Evolutionary conservation across 2,888 invertebrate species (phyloP), one percentile per base, ranked within the genome.

Genomic region (Chaetoderma sp.): DNA sequence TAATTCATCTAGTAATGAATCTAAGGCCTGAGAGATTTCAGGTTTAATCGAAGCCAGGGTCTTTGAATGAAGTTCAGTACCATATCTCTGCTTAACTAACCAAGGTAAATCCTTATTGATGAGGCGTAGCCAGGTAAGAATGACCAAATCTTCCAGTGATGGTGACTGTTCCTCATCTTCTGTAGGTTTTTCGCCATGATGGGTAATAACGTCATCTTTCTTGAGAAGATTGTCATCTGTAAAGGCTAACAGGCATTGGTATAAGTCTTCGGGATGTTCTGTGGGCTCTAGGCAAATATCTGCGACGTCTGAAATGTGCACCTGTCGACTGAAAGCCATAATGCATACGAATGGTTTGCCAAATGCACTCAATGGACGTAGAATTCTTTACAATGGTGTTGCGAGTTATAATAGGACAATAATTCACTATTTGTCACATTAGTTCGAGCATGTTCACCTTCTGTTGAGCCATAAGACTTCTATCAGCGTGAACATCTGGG

Each of bases 261-360:
- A 73, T 2, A 74, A 54, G 44, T 75, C 70, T 27, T 71, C 75
- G 2, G 68, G 70, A n/a, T 68, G 45, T 55, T 75, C 74, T 1
- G 57, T 64, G 5, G 62, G 64, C 32, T 73, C 64, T 4, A 65
- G 58, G 3, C 59, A 28, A 5, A 76, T 66, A 30, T 57, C 47
- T 3, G 58, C 57, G 27, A 73, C 68, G 44, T 73, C 67, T 0
- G 27, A 76, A 73, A 28, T 71, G 72, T 1, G 54, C 68, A 2
- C 76, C 73, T 10, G 74, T 72, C 5, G 71, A 65, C 33, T 78
- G 77, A 42, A 77, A 75, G 0, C 76, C 76, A 63, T 62, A 74
- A 45, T 78, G 72, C 18, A 65, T 39, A 0, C 73, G 59, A 21
- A 75, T 73, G 3, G 63, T 44, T 44, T 74, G 70, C 72, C 71